A percentile compares a stretch with the other conserved stretches of the same genome.
phyloP scores from a whole-genome alignment of 2,797 vertebrate species.

The Onychomys leucogaster region DNA sequence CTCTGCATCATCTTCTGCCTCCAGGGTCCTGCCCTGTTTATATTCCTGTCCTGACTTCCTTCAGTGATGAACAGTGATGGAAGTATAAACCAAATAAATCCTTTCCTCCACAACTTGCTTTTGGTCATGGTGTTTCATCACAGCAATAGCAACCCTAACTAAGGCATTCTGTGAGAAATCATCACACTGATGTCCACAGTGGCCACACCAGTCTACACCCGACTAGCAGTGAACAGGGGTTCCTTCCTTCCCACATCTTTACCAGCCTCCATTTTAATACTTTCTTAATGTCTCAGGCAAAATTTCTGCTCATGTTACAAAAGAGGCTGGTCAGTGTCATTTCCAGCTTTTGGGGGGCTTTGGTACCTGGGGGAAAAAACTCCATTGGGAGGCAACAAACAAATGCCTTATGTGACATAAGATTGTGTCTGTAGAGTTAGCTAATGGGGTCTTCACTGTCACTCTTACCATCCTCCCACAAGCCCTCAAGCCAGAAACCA shows the following conservation, averaged over 20 bases:
- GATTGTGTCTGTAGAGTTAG: background rate
- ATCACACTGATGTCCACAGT: background rate
- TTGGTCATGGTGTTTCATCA: background rate
- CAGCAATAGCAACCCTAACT: too few species aligned
- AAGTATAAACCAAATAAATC: background rate
- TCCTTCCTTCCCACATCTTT: background rate
- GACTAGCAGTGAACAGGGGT: background rate
- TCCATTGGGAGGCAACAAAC: background rate
- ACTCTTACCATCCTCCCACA: background rate
- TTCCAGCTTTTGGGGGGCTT: background rate
- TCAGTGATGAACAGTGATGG: background rate
- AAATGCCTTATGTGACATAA: background rate
- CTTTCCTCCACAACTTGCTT: background rate
- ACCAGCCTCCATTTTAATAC: background rate
- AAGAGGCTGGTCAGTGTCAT: background rate
- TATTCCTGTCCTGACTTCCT: background rate
- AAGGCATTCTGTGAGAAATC: background rate
- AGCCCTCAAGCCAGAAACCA: background rate
- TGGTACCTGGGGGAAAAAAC: background rate
- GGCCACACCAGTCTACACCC: background rate
- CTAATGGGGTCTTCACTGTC: background rate
- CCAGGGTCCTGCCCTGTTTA: background rate
- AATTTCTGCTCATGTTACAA: constrained; percentile 15
- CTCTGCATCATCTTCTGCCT: background rate
- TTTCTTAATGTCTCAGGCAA: background rate